A percentile compares a stretch with the other conserved stretches of the same genome.
phyloP scores from a whole-genome alignment of 1,140 invertebrate species.

The Papilio xuthus region DNA sequence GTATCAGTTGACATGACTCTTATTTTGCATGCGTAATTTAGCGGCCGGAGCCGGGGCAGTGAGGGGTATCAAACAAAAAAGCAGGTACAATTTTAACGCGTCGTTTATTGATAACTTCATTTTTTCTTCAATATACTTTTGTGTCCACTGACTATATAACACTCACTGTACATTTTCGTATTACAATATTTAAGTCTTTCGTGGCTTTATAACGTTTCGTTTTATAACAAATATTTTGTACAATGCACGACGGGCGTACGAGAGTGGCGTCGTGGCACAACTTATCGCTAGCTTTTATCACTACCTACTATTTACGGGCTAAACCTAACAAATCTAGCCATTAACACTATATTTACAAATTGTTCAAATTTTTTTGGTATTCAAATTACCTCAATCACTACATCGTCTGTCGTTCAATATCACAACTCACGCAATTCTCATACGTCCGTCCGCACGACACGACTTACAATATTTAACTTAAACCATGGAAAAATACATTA shows the following conservation, averaged over 20 bases:
- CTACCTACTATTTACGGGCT: slow-evolving; percentile 71
- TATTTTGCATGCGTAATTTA: not conserved
- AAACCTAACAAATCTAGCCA: slow-evolving; percentile 69
- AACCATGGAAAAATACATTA: slow-evolving; percentile 79
- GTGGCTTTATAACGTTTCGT: slow-evolving; percentile 74
- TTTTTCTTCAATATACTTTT: slow-evolving; percentile 79
- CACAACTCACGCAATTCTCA: slow-evolving; percentile 50
- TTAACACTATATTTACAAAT: slow-evolving; percentile 80
- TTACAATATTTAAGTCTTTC: slow-evolving; percentile 80
- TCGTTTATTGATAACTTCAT: slow-evolving; percentile 80
- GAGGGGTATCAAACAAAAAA: slow-evolving; percentile 71
- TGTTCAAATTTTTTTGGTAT: slow-evolving; percentile 81
- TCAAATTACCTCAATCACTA: slow-evolving; percentile 75
- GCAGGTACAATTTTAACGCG: slow-evolving; percentile 77
- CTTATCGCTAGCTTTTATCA: slow-evolving; percentile 62
- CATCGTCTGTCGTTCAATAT: slow-evolving; percentile 64
- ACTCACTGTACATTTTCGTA: slow-evolving; percentile 81
- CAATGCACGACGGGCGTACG: slow-evolving; percentile 76
- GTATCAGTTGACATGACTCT: slow-evolving; percentile 30
- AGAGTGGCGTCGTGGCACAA: slow-evolving; percentile 74
- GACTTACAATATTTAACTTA: slow-evolving; percentile 77
- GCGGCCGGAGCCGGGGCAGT: slow-evolving; percentile 39
- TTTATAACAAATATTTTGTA: slow-evolving; percentile 81
- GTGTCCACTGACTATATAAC: slow-evolving; percentile 81
- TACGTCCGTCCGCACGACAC: slow-evolving; percentile 67